Percentiles rank a stretch among this genome's conserved stretches.
phyloP scores from a whole-genome alignment of 1,140 invertebrate species.

The Leptinotarsa texana region DNA sequence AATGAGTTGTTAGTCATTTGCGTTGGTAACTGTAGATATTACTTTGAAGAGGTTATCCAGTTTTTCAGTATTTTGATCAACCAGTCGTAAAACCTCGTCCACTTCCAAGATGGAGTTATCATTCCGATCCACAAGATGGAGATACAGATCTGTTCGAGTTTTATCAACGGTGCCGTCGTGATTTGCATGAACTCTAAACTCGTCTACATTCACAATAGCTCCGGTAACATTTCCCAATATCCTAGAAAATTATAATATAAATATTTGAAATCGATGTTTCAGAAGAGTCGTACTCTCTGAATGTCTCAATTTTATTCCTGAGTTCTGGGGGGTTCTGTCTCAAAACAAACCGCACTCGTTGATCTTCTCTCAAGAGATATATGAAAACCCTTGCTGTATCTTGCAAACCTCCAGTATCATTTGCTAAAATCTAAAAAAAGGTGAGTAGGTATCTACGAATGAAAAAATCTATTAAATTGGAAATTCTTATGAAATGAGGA shows the following conservation, averaged over 20 bases:
- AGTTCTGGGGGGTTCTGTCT: slow-evolving; percentile 85
- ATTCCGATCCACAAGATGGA: slow-evolving; percentile 86
- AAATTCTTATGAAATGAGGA: too few species aligned
- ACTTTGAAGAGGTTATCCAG: slow-evolving; percentile 83
- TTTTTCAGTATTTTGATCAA: slow-evolving; percentile 90
- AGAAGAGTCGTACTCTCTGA: slow-evolving; percentile 71
- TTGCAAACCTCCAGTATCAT: slow-evolving; percentile 79
- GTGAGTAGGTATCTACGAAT: too few species aligned
- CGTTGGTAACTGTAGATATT: slow-evolving; percentile 26
- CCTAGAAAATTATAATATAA: slow-evolving; percentile 55
- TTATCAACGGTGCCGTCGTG: slow-evolving; percentile 90
- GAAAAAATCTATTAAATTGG: too few species aligned
- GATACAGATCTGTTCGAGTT: slow-evolving; percentile 90
- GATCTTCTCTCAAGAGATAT: slow-evolving; percentile 89
- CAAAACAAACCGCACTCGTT: slow-evolving; percentile 90
- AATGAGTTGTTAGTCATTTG: too few species aligned
- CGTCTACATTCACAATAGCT: slow-evolving; percentile 91
- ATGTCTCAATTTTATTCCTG: slow-evolving; percentile 74
- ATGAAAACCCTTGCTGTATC: slow-evolving; percentile 85
- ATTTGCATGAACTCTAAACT: slow-evolving; percentile 90
- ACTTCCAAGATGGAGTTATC: slow-evolving; percentile 93
- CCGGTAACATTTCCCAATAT: slow-evolving; percentile 82
- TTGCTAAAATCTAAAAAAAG: slow-evolving; percentile 70
- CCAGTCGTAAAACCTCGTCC: slow-evolving; percentile 76
- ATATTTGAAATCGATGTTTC: slow-evolving; percentile 1